Evolutionary conservation across 2,797 vertebrate species (phyloP).

Genomic region (Graptemys geographica): DNA sequence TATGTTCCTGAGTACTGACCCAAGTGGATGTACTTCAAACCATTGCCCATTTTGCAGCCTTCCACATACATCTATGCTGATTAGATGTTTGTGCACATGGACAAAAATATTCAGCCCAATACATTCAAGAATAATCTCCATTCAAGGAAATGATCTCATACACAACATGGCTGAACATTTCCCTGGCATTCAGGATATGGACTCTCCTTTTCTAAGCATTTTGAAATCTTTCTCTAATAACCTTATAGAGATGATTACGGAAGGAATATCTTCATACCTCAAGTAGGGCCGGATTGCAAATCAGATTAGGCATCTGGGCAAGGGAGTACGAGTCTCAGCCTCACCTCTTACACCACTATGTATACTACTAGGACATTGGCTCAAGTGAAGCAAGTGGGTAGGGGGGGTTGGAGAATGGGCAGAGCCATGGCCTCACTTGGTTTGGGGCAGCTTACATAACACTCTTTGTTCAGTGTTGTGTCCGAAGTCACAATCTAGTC

Average conservation of each 20-base stretch:
- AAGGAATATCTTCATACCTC: not conserved
- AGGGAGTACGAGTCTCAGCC: not conserved
- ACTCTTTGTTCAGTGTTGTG: not conserved
- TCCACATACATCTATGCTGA: not conserved
- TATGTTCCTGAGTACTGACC: not conserved
- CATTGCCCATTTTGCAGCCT: not conserved
- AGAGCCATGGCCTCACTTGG: not conserved
- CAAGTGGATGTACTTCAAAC: not conserved
- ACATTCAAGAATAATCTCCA: not conserved
- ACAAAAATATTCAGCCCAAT: not conserved
- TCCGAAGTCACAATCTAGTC: not conserved
- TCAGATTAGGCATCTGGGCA: not conserved
- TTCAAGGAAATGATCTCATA: not conserved
- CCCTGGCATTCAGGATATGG: not conserved
- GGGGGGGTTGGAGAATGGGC: not conserved
- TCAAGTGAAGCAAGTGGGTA: not conserved
- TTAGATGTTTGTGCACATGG: not conserved
- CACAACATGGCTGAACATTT: not conserved
- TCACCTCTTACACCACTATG: not conserved
- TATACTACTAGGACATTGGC: not conserved
- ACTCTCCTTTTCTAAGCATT: not conserved
- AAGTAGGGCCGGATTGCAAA: not conserved
- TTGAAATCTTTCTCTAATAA: not conserved
- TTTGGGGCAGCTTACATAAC: not conserved
- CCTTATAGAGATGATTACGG: not conserved